These are phyloP conservation scores for Bellardia bayeri DNA, from an alignment of 2,888 invertebrate species.

Conservation along the genomic window DNA sequence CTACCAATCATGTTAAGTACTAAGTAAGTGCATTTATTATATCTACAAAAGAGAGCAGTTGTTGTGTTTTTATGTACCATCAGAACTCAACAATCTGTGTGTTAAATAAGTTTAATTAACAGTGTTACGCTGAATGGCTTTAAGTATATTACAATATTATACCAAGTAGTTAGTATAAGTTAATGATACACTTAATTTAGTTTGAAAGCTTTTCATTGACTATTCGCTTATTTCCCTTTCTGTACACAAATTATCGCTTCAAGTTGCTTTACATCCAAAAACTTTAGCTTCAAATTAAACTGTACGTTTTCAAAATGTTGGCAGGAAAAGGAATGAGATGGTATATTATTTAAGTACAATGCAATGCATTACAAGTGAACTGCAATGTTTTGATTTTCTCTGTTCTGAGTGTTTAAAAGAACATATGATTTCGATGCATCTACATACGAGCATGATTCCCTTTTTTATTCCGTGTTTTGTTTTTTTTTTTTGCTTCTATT, in stretches of 20 bases:
- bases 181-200: background rate
- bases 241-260: background rate
- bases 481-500: background rate
- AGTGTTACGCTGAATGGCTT: background rate
- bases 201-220: background rate
- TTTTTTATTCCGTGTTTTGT: background rate
- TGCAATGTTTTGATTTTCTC: conserved; percentile 61
- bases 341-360: conserved; percentile 36
- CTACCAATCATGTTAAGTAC: conserved; percentile 48
- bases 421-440: conserved; percentile 38
- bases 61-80: background rate
- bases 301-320: conserved; percentile 10
- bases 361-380: conserved; percentile 58
- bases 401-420: conserved; percentile 44
- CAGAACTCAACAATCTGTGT: conserved; percentile 43
- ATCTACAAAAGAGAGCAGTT: conserved; percentile 14
- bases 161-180: too few species aligned
- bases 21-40: conserved; percentile 15
- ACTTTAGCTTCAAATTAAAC: background rate
- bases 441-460: conserved; percentile 8
- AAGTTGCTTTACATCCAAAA: conserved; percentile 17
- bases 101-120: conserved; percentile 23
- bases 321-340: conserved; percentile 1
- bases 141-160: background rate
- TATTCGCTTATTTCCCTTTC: background rate